Evolutionary conservation across 2,888 invertebrate genomes (phyloP), one percentile per base, ranked within the genome.

Genomic region (Acleris laterana): DNA sequence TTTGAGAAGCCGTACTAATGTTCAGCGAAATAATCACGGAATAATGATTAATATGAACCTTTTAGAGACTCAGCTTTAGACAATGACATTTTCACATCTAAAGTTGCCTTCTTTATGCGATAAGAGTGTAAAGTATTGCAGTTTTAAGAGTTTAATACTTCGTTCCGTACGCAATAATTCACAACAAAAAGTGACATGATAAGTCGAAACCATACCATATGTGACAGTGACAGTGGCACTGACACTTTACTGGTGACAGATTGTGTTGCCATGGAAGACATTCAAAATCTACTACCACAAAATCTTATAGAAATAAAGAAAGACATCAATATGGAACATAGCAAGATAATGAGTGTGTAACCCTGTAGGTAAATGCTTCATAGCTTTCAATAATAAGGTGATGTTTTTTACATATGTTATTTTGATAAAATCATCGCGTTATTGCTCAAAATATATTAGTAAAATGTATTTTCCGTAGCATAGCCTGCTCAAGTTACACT

Each of bases 1-100:
- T 59, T 49, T 60, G 7, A 46, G 74, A 80, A 78, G 71, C 75
- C 73, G 28, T 77, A 77, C 64, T 70, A 80, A 70, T 69, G 48
- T 25, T 25, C 44, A 17, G 42, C 5, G 50, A n/a, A 49, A 46
- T 58, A 50, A 11, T 44, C 25, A 25, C 61, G 50, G 44, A 28
- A 68, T 53, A 16, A 64, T 32, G 63, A 70, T 60, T 61, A 22
- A 52, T 59, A 62, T 57, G 46, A 76, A 90, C 91, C 91, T 87
- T 83, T 90, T 7, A 92, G 75, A 72, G 81, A 83, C 67, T 89
- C 88, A 1, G 77, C 71, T 75, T 87, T 87, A 49, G 73, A 57
- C 38, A 75, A 48, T 7, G 62, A 17, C 66, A 66, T 66, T 57
- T 57, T 66, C 32, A 52, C 66, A 66, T 62, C 48, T 56, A 62